Evolutionary conservation across 37 sponge, comb jelly and placozoan genomes (phyloP), one percentile per base, ranked within the genome.

Genomic region (Agelas oroides): DNA sequence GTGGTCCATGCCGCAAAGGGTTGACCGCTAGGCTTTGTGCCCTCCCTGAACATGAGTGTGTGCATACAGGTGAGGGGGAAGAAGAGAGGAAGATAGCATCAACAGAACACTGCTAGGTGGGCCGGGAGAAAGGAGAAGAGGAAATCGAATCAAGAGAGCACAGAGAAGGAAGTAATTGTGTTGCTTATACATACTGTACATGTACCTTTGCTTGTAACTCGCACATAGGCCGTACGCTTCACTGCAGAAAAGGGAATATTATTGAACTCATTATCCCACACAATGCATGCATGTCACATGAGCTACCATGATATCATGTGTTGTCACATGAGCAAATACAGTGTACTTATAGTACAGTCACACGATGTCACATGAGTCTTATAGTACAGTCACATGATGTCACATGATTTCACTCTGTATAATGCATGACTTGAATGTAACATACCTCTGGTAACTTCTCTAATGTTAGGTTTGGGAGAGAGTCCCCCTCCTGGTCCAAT

Each of bases 151-250:
- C n/a, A n/a, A n/a, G n/a, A n/a, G n/a, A n/a, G n/a, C n/a, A n/a
- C n/a, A n/a, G n/a, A n/a, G n/a, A n/a, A n/a, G n/a, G n/a, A n/a
- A n/a, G n/a, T n/a, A n/a, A n/a, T n/a, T n/a, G n/a, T n/a, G n/a
- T n/a, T n/a, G 60, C 23, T 18, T 11, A 61, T 25, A n/a, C 62
- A 61, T 31, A 11, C n/a, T 5, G 31, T 68, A 5, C 69, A 68
- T n/a, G n/a, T 46, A 79, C 79, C 79, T 65, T 36, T 38, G n/a
- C 65, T 79, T 13, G 79, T 21, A 66, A 33, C 53, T 30, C 46
- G 27, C 21, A 65, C 38, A 54, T 65, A 79, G 40, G 53, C 21
- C 34, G 65, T 12, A 2, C 32, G 27, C 28, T 37, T 79, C 25
- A 24, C 79, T 79, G 31, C 5, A 65, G 13, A 35, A 79, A 24